Evolutionary conservation across 2,888 invertebrate species (phyloP).

Genomic region (Eristalis tenax): DNA sequence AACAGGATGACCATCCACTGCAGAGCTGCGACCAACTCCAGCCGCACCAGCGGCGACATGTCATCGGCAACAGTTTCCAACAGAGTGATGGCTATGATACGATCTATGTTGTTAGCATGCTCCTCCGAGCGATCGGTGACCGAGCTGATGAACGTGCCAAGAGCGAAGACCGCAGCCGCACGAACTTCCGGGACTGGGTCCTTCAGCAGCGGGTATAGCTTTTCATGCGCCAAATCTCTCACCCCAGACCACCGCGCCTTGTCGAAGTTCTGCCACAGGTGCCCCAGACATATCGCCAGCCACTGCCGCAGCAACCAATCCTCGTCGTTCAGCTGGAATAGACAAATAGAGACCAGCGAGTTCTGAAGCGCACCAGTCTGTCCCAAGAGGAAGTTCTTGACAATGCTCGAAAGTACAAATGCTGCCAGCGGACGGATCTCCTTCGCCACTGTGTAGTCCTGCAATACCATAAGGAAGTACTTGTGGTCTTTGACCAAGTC

Average conservation of each 20-base stretch:
- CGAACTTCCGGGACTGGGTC: conserved; percentile 95
- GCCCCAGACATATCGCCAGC: conserved; percentile 95
- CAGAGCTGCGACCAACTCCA: conserved; percentile 92
- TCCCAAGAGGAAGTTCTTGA: conserved; percentile 92
- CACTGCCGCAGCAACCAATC: conserved; percentile 89
- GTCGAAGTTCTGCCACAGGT: conserved; percentile 94
- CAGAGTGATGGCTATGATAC: conserved; percentile 93
- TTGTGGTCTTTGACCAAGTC: conserved; percentile 97
- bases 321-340: conserved; percentile 91
- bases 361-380: conserved; percentile 96
- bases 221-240: conserved; percentile 97
- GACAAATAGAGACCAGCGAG: conserved; percentile 93
- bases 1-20: conserved; percentile 93
- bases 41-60: conserved; percentile 93
- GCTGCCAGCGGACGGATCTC: conserved; percentile 96
- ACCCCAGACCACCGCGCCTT: conserved; percentile 97
- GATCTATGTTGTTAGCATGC: conserved; percentile 96
- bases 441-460: conserved; percentile 91
- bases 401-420: conserved; percentile 96
- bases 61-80: conserved; percentile 90
- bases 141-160: conserved; percentile 96
- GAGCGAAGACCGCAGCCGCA: conserved; percentile 95
- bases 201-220: conserved; percentile 89
- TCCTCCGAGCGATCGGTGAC: conserved; percentile 93
- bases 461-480: conserved; percentile 95